Base-by-base conservation (phyloP, 2,888 invertebrate genomes). In the Rhogogaster chlorosoma region DNA sequence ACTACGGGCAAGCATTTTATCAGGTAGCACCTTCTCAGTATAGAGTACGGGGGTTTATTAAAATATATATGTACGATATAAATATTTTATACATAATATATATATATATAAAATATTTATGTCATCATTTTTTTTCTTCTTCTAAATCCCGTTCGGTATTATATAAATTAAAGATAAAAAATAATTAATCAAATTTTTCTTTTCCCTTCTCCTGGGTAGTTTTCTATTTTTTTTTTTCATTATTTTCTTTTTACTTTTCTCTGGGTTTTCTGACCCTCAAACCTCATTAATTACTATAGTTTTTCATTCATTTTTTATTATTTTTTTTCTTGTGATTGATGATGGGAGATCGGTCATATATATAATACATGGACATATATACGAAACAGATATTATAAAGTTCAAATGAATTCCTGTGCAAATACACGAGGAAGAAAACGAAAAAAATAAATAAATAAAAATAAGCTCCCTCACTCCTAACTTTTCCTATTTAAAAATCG, bases 161-260 rank as follows among this genome's bases (percentile, higher is more conserved):
- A 85, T 85, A 86, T 61, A 10, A 61, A 26, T 61, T 26, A 26
- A 61, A 61, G 61, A 26, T 61, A 61, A 61, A 53, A 85, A 88
- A 88, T 86, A 85, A 83, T 86, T 85, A 83, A 84, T 84, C 84
- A 87, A 86, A 87, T 71, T 71, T 32, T 71, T 38, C n/a, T 6
- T 70, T 12, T 36, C 9, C 32, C 26, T 7, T 15, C 18, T 71
- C 38, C 38, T 53, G 53, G 45, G 45, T 45, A 3, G 29, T 36
- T 71, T n/a, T 18, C 1, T n/a, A 0, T 22, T 38, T n/a, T 71
- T 9, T 6, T 70, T 7, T 9, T 18, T n/a, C 64, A 1, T n/a
- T 18, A n/a, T 18, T 70, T 70, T 36, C 36, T 1, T 38, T 18
- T 7, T 53, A 2, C 7, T 32, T n/a, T 32, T 36, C n/a, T 53